Evolutionary conservation across 2,888 invertebrate genomes (phyloP), one percentile per base, ranked within the genome.

Genomic region (Polylopha cassiicola): DNA sequence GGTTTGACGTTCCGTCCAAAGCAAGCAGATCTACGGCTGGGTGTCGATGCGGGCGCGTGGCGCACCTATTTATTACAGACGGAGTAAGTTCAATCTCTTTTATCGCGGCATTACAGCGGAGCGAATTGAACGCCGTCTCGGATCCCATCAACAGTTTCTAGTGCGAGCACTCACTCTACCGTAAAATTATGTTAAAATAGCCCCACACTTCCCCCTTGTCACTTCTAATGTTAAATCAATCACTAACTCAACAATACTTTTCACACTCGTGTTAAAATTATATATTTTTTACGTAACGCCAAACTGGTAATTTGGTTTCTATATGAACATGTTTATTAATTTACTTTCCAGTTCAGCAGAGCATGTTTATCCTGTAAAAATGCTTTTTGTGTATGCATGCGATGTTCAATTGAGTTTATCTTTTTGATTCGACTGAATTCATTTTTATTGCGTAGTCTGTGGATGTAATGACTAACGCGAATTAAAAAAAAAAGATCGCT

Each of bases 51-150:
- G n/a, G n/a, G 41, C 33, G 44, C 44, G 44, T 33, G 22, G 36
- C 32, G 32, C 41, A 41, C 41, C 34, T 73, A 69, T 73, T 75
- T 80, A 78, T 75, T 74, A 76, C 72, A 66, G 66, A 65, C 68
- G 63, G 67, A 76, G 72, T 74, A 66, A 74, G 72, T 77, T 77
- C 82, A 80, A 82, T 84, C 76, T 81, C 66, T 76, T 81, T 80
- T 81, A 82, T 81, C 75, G 77, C 50, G 52, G 71, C 65, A 70
- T 78, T 80, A 79, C 70, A 74, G 73, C 68, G 54, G 53, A 60
- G 61, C 65, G 73, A 73, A 79, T 74, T 72, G 73, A 69, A 75
- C 72, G 68, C 55, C 58, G 61, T 56, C 62, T 66, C 65, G 65
- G 69, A 72, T 65, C 65, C 66, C 52, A 53, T 50, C 65, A 58